Conservation (phyloP, 1,140 invertebrate genomes). For the Zaprionus inermis region DNA sequence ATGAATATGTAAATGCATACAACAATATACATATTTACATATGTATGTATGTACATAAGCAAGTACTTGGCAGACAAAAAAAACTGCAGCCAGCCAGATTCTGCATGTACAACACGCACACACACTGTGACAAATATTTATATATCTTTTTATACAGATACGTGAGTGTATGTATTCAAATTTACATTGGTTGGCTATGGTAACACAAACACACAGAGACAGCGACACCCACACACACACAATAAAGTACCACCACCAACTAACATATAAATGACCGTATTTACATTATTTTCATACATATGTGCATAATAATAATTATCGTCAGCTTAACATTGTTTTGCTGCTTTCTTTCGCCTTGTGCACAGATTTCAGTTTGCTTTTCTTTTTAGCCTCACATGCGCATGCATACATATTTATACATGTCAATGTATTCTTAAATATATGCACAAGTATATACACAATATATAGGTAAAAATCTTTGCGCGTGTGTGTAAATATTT, state of each 20-base stretch:
- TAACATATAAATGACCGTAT: neutral
- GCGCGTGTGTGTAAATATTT: conserved; percentile 7
- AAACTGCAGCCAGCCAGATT: conserved; percentile 40
- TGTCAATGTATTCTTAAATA: conserved; percentile 3
- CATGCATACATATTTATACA: conserved; percentile 32
- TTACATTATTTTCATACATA: conserved; percentile 8
- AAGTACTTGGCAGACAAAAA: conserved; percentile 43
- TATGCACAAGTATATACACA: conserved; percentile 2
- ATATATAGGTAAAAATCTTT: neutral
- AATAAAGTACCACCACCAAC: neutral
- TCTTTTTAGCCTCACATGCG: conserved; percentile 33
- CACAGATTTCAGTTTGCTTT: conserved; percentile 18
- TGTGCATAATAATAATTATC: conserved; percentile 16
- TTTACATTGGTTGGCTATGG: conserved; percentile 3
- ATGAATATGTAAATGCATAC: conserved; percentile 15
- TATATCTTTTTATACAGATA: conserved; percentile 5
- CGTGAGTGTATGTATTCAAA: conserved; percentile 2
- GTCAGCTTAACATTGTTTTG: conserved; percentile 28
- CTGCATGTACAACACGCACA: conserved; percentile 27
- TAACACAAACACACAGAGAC: neutral
- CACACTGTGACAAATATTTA: conserved; percentile 9
- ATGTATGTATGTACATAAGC: conserved; percentile 4
- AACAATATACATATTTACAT: conserved; percentile 13
- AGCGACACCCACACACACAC: neutral
- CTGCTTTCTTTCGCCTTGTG: neutral